Conservation (phyloP, 2,797 vertebrate genomes). For the Catharus ustulatus region DNA sequence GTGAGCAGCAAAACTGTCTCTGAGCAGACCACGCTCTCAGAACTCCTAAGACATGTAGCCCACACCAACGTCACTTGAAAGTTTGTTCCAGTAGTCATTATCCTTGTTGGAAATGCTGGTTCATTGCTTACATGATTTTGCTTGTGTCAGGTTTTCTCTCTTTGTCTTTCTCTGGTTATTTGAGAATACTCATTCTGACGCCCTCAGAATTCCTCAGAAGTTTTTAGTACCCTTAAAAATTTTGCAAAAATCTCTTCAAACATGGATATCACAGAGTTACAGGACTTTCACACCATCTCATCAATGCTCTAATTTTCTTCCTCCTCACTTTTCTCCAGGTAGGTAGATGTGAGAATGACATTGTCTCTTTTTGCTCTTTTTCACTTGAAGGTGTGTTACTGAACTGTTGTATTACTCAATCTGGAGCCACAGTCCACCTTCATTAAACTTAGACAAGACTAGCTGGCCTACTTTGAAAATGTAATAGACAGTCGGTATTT, state of each 20-base stretch:
- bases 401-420: not conserved
- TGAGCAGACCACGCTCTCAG: not conserved
- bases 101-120: not conserved
- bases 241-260: not conserved
- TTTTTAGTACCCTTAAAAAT: not conserved
- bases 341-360: not conserved
- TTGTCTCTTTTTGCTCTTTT: not conserved
- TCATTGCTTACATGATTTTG: not conserved
- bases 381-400: not conserved
- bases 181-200: not conserved
- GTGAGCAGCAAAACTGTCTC: not conserved
- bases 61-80: not conserved
- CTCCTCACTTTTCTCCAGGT: not conserved
- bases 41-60: not conserved
- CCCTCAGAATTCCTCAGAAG: not conserved
- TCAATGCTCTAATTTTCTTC: not conserved
- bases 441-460: not conserved
- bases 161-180: not conserved
- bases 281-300: not conserved
- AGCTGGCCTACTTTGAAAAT: not conserved
- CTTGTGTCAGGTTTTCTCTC: not conserved
- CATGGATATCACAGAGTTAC: not conserved
- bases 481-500: not conserved
- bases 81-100: not conserved
- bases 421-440: not conserved